Base-by-base conservation (phyloP, 2,888 invertebrate genomes). In the Oxytorus armatus region DNA sequence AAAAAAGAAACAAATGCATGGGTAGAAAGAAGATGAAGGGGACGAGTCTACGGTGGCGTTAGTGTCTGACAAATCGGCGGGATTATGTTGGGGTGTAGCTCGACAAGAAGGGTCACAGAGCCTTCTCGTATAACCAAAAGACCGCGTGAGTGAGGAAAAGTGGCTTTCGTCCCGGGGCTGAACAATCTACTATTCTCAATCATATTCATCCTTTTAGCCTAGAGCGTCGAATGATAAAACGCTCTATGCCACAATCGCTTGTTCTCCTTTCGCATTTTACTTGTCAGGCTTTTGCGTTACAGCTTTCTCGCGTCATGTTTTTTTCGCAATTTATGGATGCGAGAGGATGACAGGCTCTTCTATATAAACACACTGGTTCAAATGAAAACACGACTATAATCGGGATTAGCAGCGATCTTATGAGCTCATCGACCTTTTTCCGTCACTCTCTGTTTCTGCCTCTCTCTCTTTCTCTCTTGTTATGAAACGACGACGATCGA, bases 61-160 rank as follows among this genome's bases (percentile, higher is more conserved):
- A 44, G 53, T 49, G 47, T 16, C 74, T 74, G 68, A 74, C 78
- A 78, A 78, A 73, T 63, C 68, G 68, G 63, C 63, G 49, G 66
- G 73, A 78, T 69, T 69, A 55, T 65, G 63, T 59, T 65, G 57
- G 57, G 61, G 42, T n/a, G n/a, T 29, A 23, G 33, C 51, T 36
- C 59, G 61, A 55, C 18, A 33, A 44, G 68, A 68, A 68, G 55
- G 44, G 68, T 53, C 65, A 42, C 51, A 49, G 10, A 21, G 33
- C 14, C 23, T 44, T 11, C 49, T 36, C 39, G 25, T 47, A 8
- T 14, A 14, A 36, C n/a, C 10, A 49, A 25, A 47, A 25, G 25
- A 70, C 33, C 21, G 39, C 55, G 18, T 10, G 8, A n/a, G 33
- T n/a, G 61, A 53, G 51, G 29, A 51, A 51, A 68, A 61, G 66